Conservation (phyloP, 2,797 vertebrate species). For the Balearica regulorum region DNA sequence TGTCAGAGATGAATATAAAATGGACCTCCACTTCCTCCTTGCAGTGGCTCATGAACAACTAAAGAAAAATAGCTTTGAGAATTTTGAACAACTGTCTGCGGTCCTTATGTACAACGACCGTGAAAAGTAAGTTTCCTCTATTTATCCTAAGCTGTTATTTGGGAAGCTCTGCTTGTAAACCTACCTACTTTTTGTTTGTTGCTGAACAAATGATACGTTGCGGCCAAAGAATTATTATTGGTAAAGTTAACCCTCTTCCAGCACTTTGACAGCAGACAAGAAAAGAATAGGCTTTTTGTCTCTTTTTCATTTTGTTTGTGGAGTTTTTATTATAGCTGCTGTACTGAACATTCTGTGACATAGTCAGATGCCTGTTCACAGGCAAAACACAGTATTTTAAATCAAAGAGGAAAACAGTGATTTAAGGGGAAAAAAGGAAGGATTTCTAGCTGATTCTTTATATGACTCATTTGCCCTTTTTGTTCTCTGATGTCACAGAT, state of each 20-base stretch:
- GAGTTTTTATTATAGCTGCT: not conserved
- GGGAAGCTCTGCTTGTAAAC: not conserved
- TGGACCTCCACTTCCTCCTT: constrained; percentile 72
- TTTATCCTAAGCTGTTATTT: constrained; percentile 4
- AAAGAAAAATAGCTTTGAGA: constrained; percentile 82
- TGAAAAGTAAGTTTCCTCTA: constrained; percentile 75
- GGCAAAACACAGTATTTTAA: not conserved
- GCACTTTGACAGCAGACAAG: not conserved
- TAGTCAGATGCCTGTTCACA: not conserved
- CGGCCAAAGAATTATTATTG: not conserved
- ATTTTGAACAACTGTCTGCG: constrained; percentile 75
- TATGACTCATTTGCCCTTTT: not conserved
- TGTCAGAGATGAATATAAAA: constrained; percentile 48
- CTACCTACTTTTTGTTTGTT: not conserved
- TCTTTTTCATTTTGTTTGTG: not conserved
- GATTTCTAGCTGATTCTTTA: not conserved
- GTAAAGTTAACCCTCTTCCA: not conserved
- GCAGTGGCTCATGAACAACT: constrained; percentile 81
- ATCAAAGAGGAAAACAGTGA: not conserved
- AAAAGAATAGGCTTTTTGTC: not conserved
- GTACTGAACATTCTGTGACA: not conserved
- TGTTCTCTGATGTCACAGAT: not conserved
- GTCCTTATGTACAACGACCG: constrained; percentile 78
- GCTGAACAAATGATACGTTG: not conserved
- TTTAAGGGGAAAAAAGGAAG: not conserved